Evolutionary conservation across 2,113 vertebrate species (phyloP).

Genomic region (Passer montanus): DNA sequence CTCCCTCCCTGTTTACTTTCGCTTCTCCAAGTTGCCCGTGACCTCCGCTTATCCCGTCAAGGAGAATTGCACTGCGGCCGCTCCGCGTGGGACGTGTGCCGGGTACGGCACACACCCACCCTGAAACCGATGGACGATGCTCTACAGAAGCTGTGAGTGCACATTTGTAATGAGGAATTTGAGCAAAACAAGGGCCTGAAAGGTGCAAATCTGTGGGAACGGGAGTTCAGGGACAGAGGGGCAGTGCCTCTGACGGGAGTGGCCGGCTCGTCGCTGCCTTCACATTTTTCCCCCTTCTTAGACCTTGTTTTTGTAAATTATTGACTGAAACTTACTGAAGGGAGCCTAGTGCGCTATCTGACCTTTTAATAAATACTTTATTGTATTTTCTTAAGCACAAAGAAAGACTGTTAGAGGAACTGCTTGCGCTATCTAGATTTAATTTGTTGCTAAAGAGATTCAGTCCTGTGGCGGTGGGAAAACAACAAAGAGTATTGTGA

Average conservation of each 20-base stretch:
- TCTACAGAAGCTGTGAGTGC: slow-evolving; percentile 62
- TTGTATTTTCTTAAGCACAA: neutral
- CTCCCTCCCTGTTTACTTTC: slow-evolving; percentile 8
- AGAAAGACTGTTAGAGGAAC: neutral
- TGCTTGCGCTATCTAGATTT: neutral
- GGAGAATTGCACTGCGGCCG: neutral
- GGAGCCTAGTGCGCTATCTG: neutral
- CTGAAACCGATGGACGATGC: slow-evolving; percentile 18
- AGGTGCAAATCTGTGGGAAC: neutral
- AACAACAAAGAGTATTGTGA: neutral
- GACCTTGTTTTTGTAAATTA: neutral
- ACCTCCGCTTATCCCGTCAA: neutral
- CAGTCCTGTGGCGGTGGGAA: neutral
- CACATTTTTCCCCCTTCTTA: neutral
- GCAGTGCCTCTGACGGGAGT: neutral
- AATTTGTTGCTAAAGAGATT: neutral
- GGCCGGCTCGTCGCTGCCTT: neutral
- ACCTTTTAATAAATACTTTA: neutral
- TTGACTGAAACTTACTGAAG: neutral
- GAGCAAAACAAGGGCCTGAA: neutral
- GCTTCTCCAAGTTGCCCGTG: neutral
- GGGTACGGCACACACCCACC: neutral
- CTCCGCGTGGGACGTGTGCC: neutral
- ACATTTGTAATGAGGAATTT: neutral
- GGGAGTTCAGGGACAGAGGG: neutral